A percentile compares a stretch with the other conserved stretches of the same genome.
phyloP scores from a whole-genome alignment of 2,113 vertebrate species.

The Peromyscus maniculatus region DNA sequence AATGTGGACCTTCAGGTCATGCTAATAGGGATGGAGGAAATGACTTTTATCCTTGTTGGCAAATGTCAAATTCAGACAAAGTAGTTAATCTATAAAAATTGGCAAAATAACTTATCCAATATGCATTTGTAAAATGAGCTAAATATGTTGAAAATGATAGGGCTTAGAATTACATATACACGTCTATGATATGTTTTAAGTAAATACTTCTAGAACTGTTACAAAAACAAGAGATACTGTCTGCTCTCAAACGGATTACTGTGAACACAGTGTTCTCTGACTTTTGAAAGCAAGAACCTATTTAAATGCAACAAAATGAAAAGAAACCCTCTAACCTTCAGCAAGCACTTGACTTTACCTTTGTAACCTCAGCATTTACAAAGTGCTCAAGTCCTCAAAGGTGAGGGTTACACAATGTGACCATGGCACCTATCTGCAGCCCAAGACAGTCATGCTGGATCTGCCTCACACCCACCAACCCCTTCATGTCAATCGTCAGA shows the following conservation, averaged over 20 bases:
- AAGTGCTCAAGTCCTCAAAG: neutral
- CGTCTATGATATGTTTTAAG: neutral
- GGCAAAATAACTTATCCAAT: neutral
- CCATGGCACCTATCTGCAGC: neutral
- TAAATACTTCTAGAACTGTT: constrained; percentile 32
- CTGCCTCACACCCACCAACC: neutral
- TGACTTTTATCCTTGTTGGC: constrained; percentile 27
- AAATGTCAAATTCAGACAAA: constrained; percentile 35
- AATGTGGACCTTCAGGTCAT: neutral
- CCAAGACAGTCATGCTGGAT: neutral
- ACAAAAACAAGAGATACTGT: neutral
- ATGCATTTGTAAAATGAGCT: neutral
- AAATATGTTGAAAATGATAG: constrained; percentile 13
- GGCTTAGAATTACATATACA: neutral
- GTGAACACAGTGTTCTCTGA: neutral
- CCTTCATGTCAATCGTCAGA: neutral
- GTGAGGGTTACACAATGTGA: neutral
- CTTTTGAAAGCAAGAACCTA: neutral
- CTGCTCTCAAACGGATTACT: neutral
- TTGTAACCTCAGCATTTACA: neutral
- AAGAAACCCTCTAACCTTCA: neutral
- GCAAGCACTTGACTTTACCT: neutral
- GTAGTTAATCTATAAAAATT: neutral
- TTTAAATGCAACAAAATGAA: neutral
- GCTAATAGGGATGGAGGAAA: constrained; percentile 18